Evolutionary conservation across 2,113 vertebrate genomes (phyloP), one percentile per base, ranked within the genome.

Genomic region (Callionymus lyra): DNA sequence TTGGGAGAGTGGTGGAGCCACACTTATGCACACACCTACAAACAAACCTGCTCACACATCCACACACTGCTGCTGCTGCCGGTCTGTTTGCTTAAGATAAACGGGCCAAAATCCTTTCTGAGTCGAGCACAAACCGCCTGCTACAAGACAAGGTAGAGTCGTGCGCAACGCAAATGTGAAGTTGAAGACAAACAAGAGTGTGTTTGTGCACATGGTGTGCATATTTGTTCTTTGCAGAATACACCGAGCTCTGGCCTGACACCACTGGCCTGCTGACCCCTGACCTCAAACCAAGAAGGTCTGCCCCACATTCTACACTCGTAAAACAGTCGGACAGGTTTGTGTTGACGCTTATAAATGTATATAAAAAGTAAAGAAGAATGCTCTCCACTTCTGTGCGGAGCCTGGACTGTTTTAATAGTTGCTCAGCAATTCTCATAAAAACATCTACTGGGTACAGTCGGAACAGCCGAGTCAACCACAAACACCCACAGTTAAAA

Each of bases 11-110:
- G 52, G 54, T 27, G 18, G 34, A 49, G 41, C 56, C 53, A 27
- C 21, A 27, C 65, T 70, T 57, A 63, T 40, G 11, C 27, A 56
- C 17, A 21, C 38, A 15, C 19, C 33, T 34, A 6, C 33, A 34
- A 34, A 34, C 33, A 14, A 59, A 50, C 34, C 13, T 21, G 33
- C 32, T 49, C 38, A 18, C 48, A 44, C 39, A 50, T 38, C 39
- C 15, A 46, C 32, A 33, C 1, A 0, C 44, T 41, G 52, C 34
- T 15, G 52, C 31, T 51, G 41, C 58, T 53, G 13, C 34, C 41
- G 53, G 17, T 44, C 46, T 64, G 59, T 65, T 41, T 62, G 35
- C 52, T 65, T 56, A 63, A 74, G 56, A 77, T 65, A 74, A 66
- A 63, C 36, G 34, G 16, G 4, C 36, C 39, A 54, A 68, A 70